Percentiles rank a stretch among this genome's conserved stretches.
Conservation (phyloP, 2,797 vertebrate genomes). For the Thalassophryne amazonica region DNA sequence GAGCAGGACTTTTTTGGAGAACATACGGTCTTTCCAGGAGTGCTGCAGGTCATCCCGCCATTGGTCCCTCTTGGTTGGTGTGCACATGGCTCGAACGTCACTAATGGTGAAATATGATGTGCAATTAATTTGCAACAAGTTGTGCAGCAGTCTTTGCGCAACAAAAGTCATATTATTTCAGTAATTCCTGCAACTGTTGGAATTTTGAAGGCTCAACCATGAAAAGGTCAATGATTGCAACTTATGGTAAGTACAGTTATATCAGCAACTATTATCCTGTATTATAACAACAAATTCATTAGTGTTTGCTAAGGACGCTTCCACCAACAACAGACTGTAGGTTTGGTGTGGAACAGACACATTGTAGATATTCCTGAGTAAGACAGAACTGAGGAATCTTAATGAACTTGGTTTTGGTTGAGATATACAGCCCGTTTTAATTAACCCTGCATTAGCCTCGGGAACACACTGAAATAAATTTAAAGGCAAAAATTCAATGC, state of each 20-base stretch:
- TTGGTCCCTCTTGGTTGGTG: slow-evolving; percentile 70
- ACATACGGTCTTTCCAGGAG: slow-evolving; percentile 72
- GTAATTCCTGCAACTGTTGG: not conserved
- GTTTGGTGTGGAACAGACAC: too few relatives aligned
- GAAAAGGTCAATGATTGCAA: too few relatives aligned
- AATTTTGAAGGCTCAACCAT: too few relatives aligned
- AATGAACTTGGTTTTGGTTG: too few relatives aligned
- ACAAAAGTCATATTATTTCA: not conserved
- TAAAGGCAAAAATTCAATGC: slow-evolving; percentile 4
- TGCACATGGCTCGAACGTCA: slow-evolving; percentile 65
- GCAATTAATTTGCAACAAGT: slow-evolving; percentile 3
- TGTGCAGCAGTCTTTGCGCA: not conserved
- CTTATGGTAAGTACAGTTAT: too few relatives aligned
- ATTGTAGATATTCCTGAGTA: too few relatives aligned
- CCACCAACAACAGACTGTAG: too few relatives aligned
- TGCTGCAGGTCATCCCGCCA: slow-evolving; percentile 77
- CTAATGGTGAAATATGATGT: slow-evolving; percentile 43
- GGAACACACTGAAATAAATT: slow-evolving; percentile 4
- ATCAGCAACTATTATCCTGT: not conserved
- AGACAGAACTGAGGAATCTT: too few relatives aligned
- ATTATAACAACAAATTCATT: not conserved
- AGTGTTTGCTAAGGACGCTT: slow-evolving; percentile 7
- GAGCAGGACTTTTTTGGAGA: slow-evolving; percentile 81
- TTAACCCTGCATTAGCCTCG: not conserved
- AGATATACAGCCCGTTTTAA: too few relatives aligned